Conservation (phyloP, 2,113 vertebrate species). For the Delphinapterus leucas region DNA sequence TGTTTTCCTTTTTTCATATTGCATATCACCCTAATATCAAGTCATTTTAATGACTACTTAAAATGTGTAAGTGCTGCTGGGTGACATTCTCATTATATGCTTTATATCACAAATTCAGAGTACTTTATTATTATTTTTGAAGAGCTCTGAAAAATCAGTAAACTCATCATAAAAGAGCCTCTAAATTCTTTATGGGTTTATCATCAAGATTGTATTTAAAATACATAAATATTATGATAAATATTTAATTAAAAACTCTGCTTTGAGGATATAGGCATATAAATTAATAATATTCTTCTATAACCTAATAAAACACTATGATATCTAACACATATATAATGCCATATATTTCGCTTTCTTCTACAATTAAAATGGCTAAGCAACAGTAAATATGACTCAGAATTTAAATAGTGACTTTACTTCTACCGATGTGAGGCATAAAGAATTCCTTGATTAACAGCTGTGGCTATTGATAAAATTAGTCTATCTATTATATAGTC, state of each 20-base stretch:
- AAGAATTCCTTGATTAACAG: not conserved
- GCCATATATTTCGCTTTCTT: not conserved
- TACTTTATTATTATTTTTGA: conserved; percentile 18
- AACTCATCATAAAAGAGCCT: not conserved
- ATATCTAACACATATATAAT: not conserved
- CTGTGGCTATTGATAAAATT: not conserved
- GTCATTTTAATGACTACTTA: conserved; percentile 11
- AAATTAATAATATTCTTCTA: conserved; percentile 23
- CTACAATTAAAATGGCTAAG: not conserved
- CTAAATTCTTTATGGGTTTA: conserved; percentile 14
- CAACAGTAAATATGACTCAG: not conserved
- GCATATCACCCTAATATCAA: not conserved
- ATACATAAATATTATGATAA: conserved; percentile 13
- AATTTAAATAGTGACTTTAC: not conserved
- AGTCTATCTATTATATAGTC: not conserved
- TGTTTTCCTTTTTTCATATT: not conserved
- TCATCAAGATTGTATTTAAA: conserved; percentile 22
- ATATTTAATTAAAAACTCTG: conserved; percentile 32
- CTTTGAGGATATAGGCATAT: not conserved
- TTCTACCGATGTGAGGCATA: not conserved
- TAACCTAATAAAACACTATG: not conserved
- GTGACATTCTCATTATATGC: not conserved
- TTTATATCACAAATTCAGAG: conserved; percentile 22
- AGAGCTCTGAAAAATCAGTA: not conserved
- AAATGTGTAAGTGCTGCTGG: not conserved